Evolutionary conservation across 2,113 vertebrate genomes (phyloP).

Genomic region (Fukomys damarensis): DNA sequence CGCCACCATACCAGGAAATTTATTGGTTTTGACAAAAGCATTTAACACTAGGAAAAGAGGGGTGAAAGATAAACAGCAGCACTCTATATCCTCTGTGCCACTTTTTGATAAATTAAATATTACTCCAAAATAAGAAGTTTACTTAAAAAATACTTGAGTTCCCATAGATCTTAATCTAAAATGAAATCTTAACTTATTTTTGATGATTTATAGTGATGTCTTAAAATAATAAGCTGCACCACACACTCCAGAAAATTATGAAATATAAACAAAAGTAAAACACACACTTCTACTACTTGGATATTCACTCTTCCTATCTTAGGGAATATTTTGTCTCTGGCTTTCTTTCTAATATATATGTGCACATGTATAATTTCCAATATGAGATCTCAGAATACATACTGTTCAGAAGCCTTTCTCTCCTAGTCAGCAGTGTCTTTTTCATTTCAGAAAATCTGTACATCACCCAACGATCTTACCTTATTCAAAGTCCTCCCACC

Average conservation of each 20-base stretch:
- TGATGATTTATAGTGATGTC: conserved; percentile 28
- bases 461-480: background rate
- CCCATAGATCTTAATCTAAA: conserved; percentile 12
- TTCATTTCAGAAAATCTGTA: background rate
- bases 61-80: background rate
- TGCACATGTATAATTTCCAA: background rate
- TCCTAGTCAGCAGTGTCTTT: background rate
- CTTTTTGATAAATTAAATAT: background rate
- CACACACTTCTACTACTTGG: background rate
- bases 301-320: background rate
- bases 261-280: conserved; percentile 33
- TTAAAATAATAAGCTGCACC: background rate
- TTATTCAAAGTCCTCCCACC: background rate
- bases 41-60: background rate
- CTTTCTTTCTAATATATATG: background rate
- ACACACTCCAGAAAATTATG: background rate
- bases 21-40: background rate
- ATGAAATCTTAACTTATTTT: conserved; percentile 39
- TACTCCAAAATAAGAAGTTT: background rate
- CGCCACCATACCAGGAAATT: background rate
- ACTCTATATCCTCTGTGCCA: background rate
- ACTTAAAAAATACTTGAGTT: background rate
- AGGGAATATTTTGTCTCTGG: background rate
- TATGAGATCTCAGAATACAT: background rate
- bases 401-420: background rate